Evolutionary conservation across 2,888 invertebrate species (phyloP), one percentile per base, ranked within the genome.

Genomic region (Drosophila falleni): DNA sequence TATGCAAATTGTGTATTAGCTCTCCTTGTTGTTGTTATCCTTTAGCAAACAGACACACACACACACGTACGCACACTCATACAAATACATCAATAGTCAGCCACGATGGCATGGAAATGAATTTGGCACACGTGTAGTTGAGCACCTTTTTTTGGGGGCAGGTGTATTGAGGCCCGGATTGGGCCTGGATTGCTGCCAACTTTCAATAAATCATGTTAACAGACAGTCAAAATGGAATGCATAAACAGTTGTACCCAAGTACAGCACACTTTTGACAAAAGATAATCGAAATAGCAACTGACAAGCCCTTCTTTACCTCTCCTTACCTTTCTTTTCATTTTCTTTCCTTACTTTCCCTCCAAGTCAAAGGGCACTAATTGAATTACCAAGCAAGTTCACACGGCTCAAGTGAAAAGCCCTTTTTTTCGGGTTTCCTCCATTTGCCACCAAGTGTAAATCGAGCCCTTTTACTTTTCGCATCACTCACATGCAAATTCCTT

Each of bases 1-100:
- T 91, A 92, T 92, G 92, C 92, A 92, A 92, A 92, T 92, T 92
- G 90, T 92, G 87, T 91, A 90, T 91, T 90, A 91, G 90, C 90
- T 83, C 72, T 80, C 87, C 89, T 83, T 88, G 87, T 85, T 86
- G 87, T 81, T 86, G 86, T 86, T 86, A 86, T 86, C 86, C 86
- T 86, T 89, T 87, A 78, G 89, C 89, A 85, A 89, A 89, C 89
- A 87, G 68, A 65, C 62, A 59, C 65, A 71, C 70, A 50, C 66
- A 41, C 42, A 39, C 23, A 39, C 39, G 26, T 49, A 62, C 60
- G 64, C 42, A 50, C 42, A 65, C 55, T 64, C 42, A 49, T 31
- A 64, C 72, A 61, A 59, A 47, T 49, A 73, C 87, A 74, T 78
- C 89, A 82, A 86, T 88, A 79, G 86, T 79, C 79, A 64, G 71